These are phyloP conservation scores for Cryptomyrus ogoouensis DNA, from an alignment of 2,113 vertebrate genomes.

Conservation along the genomic window DNA sequence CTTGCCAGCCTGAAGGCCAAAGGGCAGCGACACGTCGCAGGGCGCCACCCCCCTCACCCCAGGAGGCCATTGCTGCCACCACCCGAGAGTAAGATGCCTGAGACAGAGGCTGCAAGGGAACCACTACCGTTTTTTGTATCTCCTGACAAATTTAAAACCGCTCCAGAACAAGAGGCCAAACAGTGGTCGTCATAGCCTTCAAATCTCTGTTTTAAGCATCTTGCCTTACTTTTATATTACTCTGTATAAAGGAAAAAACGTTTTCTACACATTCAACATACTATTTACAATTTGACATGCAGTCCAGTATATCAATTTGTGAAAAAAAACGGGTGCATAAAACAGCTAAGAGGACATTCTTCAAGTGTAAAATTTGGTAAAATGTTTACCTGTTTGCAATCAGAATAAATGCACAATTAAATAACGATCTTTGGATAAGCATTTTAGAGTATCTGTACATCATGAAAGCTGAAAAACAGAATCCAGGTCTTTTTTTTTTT, in stretches of 20 bases:
- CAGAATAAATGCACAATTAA: constrained; percentile 50
- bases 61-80: constrained; percentile 64
- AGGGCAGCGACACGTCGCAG: constrained; percentile 66
- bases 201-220: constrained; percentile 95
- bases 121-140: constrained; percentile 50
- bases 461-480: background rate
- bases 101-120: constrained; percentile 74
- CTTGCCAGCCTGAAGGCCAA: constrained; percentile 95
- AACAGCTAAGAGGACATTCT: constrained; percentile 47
- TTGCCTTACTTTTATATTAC: constrained; percentile 95
- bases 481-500: constrained; percentile 15
- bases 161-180: constrained; percentile 54
- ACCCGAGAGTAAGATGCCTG: constrained; percentile 79
- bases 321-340: constrained; percentile 43
- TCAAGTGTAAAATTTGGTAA: constrained; percentile 45
- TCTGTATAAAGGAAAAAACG: constrained; percentile 80
- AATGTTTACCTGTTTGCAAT: constrained; percentile 52
- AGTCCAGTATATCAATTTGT: constrained; percentile 39
- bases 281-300: constrained; percentile 46
- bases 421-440: constrained; percentile 37
- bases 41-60: constrained; percentile 36
- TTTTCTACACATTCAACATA: constrained; percentile 84
- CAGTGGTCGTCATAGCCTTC: constrained; percentile 46
- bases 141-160: constrained; percentile 48
- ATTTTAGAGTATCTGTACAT: constrained; percentile 28